phyloP scores from a whole-genome alignment of 2,888 invertebrate genomes.

The Diaphora mendica region DNA sequence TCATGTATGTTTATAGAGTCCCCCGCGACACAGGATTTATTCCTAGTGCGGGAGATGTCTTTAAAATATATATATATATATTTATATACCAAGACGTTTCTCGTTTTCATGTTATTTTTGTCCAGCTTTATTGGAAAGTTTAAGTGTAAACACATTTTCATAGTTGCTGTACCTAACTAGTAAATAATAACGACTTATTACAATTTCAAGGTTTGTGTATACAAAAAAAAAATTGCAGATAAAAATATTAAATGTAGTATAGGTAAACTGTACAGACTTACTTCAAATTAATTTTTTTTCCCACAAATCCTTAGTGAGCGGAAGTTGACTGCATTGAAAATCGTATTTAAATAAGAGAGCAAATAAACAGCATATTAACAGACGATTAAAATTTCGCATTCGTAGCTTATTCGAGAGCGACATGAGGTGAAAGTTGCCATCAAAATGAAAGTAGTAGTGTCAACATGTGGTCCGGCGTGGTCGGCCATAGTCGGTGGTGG shows the following conservation, averaged over 20 bases:
- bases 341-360: slow-evolving; percentile 19
- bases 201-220: not conserved
- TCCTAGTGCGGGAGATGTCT: too few relatives aligned
- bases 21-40: too few relatives aligned
- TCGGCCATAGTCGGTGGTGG: slow-evolving; percentile 37
- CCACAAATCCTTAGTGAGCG: slow-evolving; percentile 4
- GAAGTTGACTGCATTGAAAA: slow-evolving; percentile 6
- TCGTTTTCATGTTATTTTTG: too few relatives aligned
- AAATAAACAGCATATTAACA: slow-evolving; percentile 50
- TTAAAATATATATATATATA: too few relatives aligned
- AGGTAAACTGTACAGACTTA: not conserved
- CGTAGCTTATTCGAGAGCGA: slow-evolving; percentile 78
- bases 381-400: slow-evolving; percentile 73
- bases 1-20: too few relatives aligned
- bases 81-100: too few relatives aligned
- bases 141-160: too few relatives aligned
- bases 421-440: slow-evolving; percentile 81
- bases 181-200: not conserved
- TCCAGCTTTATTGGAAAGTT: too few relatives aligned
- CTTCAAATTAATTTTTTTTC: not conserved
- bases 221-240: too few relatives aligned
- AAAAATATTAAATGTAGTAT: not conserved
- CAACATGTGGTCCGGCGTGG: slow-evolving; percentile 69
- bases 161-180: not conserved
- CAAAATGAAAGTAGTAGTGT: slow-evolving; percentile 85